phyloP scores from a whole-genome alignment of 2,797 vertebrate genomes.

The Chelon auratus region DNA sequence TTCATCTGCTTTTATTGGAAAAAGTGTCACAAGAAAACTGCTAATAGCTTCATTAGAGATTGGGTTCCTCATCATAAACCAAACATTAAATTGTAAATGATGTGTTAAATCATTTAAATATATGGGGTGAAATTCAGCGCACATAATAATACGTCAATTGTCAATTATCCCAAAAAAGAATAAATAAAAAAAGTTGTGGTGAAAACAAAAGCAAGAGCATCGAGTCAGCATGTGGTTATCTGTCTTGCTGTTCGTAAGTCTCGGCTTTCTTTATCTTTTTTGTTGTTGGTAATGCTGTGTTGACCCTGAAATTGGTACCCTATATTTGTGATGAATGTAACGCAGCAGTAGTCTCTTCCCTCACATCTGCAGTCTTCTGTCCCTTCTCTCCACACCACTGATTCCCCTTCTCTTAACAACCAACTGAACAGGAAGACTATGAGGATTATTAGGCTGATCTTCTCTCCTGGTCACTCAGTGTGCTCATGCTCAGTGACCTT shows the following conservation, averaged over 20 bases:
- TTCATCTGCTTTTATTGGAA: conserved; percentile 13
- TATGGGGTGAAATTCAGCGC: not conserved
- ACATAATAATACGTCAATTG: conserved; percentile 16
- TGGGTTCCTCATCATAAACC: conserved; percentile 14
- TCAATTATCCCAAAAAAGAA: conserved; percentile 17
- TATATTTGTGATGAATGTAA: conserved; percentile 51
- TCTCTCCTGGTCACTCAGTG: conserved; percentile 20
- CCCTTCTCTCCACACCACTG: conserved; percentile 16
- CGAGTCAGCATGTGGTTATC: conserved; percentile 13
- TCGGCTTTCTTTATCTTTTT: not conserved
- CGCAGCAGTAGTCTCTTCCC: conserved; percentile 28
- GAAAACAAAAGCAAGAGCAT: conserved; percentile 26
- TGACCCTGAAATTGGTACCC: conserved; percentile 36
- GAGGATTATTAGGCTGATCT: conserved; percentile 27
- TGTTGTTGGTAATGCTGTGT: conserved; percentile 3
- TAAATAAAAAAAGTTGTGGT: not conserved
- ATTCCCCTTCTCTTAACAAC: conserved; percentile 17
- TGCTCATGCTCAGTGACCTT: conserved; percentile 39
- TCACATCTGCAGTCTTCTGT: conserved; percentile 36
- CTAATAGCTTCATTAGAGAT: conserved; percentile 10
- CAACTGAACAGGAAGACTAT: conserved; percentile 31
- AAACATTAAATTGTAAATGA: conserved; percentile 22
- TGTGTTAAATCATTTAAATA: conserved; percentile 38
- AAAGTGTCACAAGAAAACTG: conserved; percentile 20
- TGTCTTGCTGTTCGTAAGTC: not conserved